A percentile compares a stretch with the other conserved stretches of the same genome.
Conservation (phyloP, 1,140 invertebrate genomes). For the Gerris buenoi region DNA sequence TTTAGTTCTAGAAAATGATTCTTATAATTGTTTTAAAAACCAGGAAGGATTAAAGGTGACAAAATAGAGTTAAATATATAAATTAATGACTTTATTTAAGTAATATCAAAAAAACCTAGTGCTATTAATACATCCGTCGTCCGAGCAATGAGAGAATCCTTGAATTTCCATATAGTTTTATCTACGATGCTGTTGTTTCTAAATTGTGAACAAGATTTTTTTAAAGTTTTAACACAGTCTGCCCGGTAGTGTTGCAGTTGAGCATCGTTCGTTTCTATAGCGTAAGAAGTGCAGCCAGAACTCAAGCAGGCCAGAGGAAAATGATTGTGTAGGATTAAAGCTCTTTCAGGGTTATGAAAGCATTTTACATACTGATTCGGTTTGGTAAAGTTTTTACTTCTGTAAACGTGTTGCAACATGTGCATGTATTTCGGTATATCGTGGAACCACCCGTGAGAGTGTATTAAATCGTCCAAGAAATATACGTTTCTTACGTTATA, state of each 20-base stretch:
- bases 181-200: conserved; percentile 67
- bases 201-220: conserved; percentile 71
- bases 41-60: too few relatives aligned
- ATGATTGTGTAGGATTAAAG: conserved; percentile 81
- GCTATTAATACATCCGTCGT: conserved; percentile 51
- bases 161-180: conserved; percentile 75
- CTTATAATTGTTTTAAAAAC: too few relatives aligned
- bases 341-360: conserved; percentile 80
- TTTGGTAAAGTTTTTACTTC: conserved; percentile 80
- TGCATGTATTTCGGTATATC: conserved; percentile 80
- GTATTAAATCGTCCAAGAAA: conserved; percentile 76
- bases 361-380: conserved; percentile 87
- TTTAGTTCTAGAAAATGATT: too few relatives aligned
- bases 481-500: conserved; percentile 90
- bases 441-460: conserved; percentile 64
- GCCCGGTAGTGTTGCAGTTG: conserved; percentile 86
- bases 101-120: conserved; percentile 49
- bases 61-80: too few relatives aligned
- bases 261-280: conserved; percentile 62
- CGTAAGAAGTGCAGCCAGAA: conserved; percentile 69
- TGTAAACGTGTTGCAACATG: conserved; percentile 84
- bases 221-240: conserved; percentile 77
- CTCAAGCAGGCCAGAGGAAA: conserved; percentile 79
- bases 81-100: too few relatives aligned
- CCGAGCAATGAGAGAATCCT: conserved; percentile 50